These are phyloP conservation scores for Dicyrtoma fusca DNA, from an alignment of 2,888 invertebrate species.

Conservation along the genomic window DNA sequence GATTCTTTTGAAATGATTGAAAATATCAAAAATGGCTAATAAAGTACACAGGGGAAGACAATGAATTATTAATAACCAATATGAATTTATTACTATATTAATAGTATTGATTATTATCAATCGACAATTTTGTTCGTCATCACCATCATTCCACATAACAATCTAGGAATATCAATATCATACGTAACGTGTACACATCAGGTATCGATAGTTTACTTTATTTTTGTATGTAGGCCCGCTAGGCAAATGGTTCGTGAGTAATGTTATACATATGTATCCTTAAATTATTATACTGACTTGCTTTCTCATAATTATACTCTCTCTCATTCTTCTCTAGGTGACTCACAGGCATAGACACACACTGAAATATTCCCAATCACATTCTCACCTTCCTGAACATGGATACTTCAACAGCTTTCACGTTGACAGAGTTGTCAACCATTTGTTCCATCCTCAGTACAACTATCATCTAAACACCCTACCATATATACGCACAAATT, in stretches of 20 bases:
- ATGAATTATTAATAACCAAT: neutral
- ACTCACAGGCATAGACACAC: no score
- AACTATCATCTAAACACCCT: no score
- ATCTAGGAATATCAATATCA: slow-evolving; percentile 23
- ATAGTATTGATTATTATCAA: slow-evolving; percentile 3
- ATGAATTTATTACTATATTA: slow-evolving; percentile 18
- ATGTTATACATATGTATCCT: slow-evolving; percentile 12
- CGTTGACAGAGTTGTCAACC: neutral
- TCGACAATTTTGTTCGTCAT: slow-evolving; percentile 17
- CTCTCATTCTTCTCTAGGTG: no score
- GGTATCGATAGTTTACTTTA: slow-evolving; percentile 29
- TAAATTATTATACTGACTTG: slow-evolving; percentile 5
- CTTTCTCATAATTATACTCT: neutral
- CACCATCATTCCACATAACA: slow-evolving; percentile 15
- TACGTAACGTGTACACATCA: slow-evolving; percentile 29
- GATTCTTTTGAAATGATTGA: no score
- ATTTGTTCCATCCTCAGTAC: neutral
- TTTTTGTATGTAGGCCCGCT: slow-evolving; percentile 27
- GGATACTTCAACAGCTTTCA: no score
- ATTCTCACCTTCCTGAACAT: no score
- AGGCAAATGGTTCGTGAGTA: slow-evolving; percentile 22
- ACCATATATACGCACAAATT: no score
- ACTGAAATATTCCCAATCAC: no score
- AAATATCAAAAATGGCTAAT: no score
- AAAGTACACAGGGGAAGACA: no score